These are phyloP conservation scores for Tenthredo notha DNA, from an alignment of 2,888 invertebrate genomes.

Conservation along the genomic window DNA sequence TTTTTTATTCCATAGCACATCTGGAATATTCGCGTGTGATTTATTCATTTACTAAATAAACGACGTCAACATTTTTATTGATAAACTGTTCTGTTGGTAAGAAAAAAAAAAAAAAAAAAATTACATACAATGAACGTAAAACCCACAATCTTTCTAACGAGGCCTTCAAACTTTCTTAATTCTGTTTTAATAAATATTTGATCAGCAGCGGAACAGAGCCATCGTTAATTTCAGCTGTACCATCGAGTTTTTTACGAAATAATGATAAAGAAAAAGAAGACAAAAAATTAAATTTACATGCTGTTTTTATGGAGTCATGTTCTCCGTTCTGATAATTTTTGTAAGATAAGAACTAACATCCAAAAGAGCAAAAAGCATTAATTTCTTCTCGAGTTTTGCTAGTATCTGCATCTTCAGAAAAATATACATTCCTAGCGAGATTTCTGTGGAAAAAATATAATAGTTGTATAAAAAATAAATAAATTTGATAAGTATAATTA, in stretches of 20 bases:
- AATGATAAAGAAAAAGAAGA: too few species aligned
- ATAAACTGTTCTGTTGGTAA: neutral
- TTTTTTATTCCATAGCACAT: neutral
- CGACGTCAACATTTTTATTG: neutral
- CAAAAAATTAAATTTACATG: neutral
- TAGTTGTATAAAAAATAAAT: neutral
- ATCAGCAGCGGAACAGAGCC: neutral
- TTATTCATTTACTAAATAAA: neutral
- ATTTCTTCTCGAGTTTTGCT: neutral
- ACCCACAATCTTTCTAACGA: neutral
- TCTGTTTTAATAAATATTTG: neutral
- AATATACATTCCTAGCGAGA: neutral
- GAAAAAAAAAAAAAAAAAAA: neutral
- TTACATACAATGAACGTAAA: neutral
- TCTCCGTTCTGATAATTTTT: neutral
- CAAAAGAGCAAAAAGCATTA: neutral
- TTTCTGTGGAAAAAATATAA: neutral
- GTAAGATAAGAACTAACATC: neutral
- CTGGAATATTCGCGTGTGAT: neutral
- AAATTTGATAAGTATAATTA: neutral
- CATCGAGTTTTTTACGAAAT: neutral
- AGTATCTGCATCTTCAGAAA: neutral
- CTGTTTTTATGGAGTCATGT: neutral
- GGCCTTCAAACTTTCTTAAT: neutral
- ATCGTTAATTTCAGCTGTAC: neutral